Base-by-base conservation (phyloP, 2,797 vertebrate species). In the Oreochromis grahami region DNA sequence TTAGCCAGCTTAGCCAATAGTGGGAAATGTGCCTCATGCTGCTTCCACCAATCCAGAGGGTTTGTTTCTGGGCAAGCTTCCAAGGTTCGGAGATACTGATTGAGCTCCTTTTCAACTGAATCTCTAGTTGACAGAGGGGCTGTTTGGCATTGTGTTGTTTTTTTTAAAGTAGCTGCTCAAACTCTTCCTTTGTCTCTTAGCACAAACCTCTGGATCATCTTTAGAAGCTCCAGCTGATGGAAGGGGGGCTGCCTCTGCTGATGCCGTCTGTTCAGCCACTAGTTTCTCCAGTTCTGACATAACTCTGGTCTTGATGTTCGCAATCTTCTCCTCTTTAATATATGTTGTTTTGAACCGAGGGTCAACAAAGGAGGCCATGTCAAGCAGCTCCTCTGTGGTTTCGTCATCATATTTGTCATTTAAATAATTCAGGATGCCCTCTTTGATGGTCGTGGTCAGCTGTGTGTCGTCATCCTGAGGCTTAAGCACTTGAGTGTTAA, bases 331-430 rank as follows among this genome's bases (percentile, higher is more conserved):
- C 14, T 0, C 41, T 72, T 29, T 3, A 10, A 48, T 72, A 26
- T 6, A 45, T 70, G 0, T 4, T 24, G 38, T 70, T 43, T 45
- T 0, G 65, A 45, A 70, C 15, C 0, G 0, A 70, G 2, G 63
- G 63, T 26, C 63, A 24, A 68, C 8, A 41, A 43, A 5, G 13
- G 13, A 41, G 5, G 21, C n/a, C 5, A 2, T 0, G 38, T 68
- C 38, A 43, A 24, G n/a, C n/a, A 58, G 3, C 55, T 17, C 8
- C 26, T 58, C 55, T 58, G 55, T 58, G 55, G 55, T 58, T 58
- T n/a, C n/a, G n/a, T n/a, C n/a, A n/a, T n/a, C n/a, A n/a, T n/a
- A n/a, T n/a, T n/a, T 58, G 8, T 58, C 26, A 3, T 58, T 58
- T 32, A 58, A 58, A 32, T 58, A 58, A 32, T 58, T 32, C 26